These are phyloP conservation scores for Pomatorhinus ruficollis DNA, from an alignment of 2,113 vertebrate species.

Conservation along the genomic window DNA sequence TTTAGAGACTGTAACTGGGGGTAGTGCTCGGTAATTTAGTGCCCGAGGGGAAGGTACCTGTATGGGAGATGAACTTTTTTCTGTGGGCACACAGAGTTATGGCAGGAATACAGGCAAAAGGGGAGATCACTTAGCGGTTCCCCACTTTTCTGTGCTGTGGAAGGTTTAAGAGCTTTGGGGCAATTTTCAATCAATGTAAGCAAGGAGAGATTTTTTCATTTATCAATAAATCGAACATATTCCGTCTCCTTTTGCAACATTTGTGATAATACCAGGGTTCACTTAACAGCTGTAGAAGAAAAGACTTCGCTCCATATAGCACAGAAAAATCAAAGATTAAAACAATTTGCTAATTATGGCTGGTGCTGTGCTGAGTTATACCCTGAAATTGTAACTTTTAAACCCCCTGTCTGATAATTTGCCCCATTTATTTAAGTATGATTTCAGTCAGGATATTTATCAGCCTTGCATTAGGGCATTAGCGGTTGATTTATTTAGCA, in stretches of 20 bases:
- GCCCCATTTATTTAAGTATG: neutral
- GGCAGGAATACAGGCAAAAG: neutral
- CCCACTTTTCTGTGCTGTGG: neutral
- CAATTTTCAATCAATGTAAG: neutral
- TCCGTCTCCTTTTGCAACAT: rapidly evolving
- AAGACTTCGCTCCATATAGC: neutral
- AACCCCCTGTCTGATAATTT: neutral
- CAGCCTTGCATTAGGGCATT: neutral
- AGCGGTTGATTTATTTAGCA: constrained; percentile 49
- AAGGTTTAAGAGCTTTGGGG: neutral
- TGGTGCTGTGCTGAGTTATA: neutral
- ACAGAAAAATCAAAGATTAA: neutral
- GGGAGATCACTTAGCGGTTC: neutral
- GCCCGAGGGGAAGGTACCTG: neutral
- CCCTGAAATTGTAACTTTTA: neutral
- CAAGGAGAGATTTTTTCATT: neutral
- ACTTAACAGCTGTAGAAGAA: neutral
- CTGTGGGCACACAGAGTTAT: rapidly evolving
- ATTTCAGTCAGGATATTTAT: constrained; percentile 23
- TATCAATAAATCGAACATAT: neutral
- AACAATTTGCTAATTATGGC: neutral
- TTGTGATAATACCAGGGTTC: neutral
- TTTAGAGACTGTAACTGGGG: constrained; percentile 25
- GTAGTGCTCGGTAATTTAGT: neutral
- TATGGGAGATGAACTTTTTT: neutral